A percentile compares a stretch with the other conserved stretches of the same genome.
Conservation (phyloP, 2,888 invertebrate genomes). For the Troides aeacus region DNA sequence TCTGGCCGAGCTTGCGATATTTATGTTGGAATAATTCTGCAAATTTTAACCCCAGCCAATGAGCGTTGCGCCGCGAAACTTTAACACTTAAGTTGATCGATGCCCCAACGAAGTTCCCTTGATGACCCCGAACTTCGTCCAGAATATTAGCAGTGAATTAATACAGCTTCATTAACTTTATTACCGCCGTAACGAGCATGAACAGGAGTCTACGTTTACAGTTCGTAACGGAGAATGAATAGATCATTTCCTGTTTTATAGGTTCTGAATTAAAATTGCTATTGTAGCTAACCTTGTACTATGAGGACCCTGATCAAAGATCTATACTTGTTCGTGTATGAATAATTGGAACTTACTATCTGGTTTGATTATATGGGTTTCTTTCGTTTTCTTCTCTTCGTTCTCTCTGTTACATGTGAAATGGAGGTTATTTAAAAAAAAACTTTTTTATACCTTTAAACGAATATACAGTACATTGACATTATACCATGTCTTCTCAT, state of each 20-base stretch:
- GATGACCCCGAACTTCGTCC: constrained; percentile 37
- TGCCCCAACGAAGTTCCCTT: constrained; percentile 33
- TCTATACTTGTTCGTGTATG: no score
- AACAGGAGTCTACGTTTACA: not conserved
- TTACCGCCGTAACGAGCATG: not conserved
- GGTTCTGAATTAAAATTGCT: not conserved
- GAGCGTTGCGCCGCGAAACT: constrained; percentile 40
- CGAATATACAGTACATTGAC: no score
- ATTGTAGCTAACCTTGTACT: no score
- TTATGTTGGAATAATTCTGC: not conserved
- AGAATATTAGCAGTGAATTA: constrained; percentile 12
- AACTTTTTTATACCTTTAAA: no score
- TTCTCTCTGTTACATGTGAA: no score
- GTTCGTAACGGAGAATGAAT: not conserved
- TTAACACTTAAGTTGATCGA: constrained; percentile 55
- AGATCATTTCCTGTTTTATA: not conserved
- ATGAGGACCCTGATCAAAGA: no score
- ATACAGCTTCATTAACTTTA: constrained; percentile 22
- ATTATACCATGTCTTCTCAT: no score
- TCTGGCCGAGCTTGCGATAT: not conserved
- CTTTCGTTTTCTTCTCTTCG: no score
- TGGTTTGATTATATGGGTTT: no score
- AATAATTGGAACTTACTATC: no score
- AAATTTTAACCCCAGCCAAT: not conserved
- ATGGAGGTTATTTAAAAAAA: no score